Percentiles rank a stretch among this genome's conserved stretches.
phyloP scores from a whole-genome alignment of 2,888 invertebrate genomes.

The Elmis aenea region DNA sequence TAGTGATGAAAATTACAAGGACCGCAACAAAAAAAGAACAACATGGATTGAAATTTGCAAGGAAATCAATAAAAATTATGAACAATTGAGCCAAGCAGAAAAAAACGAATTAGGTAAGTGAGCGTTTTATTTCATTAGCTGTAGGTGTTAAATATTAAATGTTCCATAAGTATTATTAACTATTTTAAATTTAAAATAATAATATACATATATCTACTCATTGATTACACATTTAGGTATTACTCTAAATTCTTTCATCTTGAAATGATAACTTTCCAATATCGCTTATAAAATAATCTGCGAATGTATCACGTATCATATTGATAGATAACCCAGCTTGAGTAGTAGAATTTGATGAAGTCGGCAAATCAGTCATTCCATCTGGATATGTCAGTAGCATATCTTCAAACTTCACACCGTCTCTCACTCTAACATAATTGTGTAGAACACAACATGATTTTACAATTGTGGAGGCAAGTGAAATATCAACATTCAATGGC shows the following conservation, averaged over 20 bases:
- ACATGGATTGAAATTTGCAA: too few relatives aligned
- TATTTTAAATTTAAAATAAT: too few relatives aligned
- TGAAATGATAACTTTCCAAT: background rate
- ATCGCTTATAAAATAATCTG: slow-evolving; percentile 2
- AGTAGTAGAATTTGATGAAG: background rate
- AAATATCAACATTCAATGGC: slow-evolving; percentile 5
- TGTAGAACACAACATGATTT: slow-evolving; percentile 22
- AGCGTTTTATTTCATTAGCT: too few relatives aligned
- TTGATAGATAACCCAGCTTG: background rate
- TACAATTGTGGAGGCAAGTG: slow-evolving; percentile 20
- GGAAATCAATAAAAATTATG: too few relatives aligned
- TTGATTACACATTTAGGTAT: background rate
- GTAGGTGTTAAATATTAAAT: too few relatives aligned
- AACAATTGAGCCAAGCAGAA: too few relatives aligned
- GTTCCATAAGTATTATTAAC: too few relatives aligned
- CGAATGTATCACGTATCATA: background rate
- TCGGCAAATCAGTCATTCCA: background rate
- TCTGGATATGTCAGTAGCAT: background rate
- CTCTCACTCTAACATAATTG: slow-evolving; percentile 8
- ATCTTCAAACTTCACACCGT: slow-evolving; percentile 7
- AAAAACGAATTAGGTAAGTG: too few relatives aligned
- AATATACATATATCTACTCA: too few relatives aligned
- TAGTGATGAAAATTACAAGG: too few relatives aligned
- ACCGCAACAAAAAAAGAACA: too few relatives aligned
- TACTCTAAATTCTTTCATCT: background rate